Base-by-base conservation (phyloP, 2,888 invertebrate genomes). In the Mactromeris polynyma region DNA sequence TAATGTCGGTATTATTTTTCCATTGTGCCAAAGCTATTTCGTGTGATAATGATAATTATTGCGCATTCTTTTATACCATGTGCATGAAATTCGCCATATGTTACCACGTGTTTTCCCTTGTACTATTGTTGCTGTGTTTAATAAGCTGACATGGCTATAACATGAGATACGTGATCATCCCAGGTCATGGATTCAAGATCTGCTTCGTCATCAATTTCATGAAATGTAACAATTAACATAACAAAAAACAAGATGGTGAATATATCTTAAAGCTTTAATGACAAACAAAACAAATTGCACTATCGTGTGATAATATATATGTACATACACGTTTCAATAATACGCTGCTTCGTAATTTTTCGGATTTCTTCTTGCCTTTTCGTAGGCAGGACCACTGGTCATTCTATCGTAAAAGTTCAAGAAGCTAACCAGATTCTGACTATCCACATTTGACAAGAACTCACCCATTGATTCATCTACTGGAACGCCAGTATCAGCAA, bases 391-490 rank as follows among this genome's bases (percentile, higher is more conserved):
- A 19, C 85, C 85, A 33, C 80, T 86, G n/a, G 91, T 91, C 36
- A 91, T 84, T 81, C 81, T 83, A 33, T 91, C 91, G 36, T 91
- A 91, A 77, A 91, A 91, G 83, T 89, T 83, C 46, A 91, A 83
- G n/a, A 91, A 88, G 73, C 91, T 80, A 42, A 87, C 91, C n/a
- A 91, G 78, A 80, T 89, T 91, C 21, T 91, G 86, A 40, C 86
- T 84, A 77, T 91, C 86, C 7, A 89, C 91, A 26, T 82, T 91
- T 26, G 89, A 77, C 73, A 91, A 42, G 79, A 91, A 91, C 78
- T 91, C 91, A 51, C 83, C 88, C 91, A 91, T 91, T 4, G 91
- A 91, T 42, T 91, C 91, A n/a, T 91, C 88, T 26, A 91, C 91
- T 26, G 84, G 73, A 26, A 88, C 46, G 21, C 91, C 91, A 42